These are phyloP conservation scores for Gavia stellata DNA, from an alignment of 2,113 vertebrate genomes.

Conservation along the genomic window DNA sequence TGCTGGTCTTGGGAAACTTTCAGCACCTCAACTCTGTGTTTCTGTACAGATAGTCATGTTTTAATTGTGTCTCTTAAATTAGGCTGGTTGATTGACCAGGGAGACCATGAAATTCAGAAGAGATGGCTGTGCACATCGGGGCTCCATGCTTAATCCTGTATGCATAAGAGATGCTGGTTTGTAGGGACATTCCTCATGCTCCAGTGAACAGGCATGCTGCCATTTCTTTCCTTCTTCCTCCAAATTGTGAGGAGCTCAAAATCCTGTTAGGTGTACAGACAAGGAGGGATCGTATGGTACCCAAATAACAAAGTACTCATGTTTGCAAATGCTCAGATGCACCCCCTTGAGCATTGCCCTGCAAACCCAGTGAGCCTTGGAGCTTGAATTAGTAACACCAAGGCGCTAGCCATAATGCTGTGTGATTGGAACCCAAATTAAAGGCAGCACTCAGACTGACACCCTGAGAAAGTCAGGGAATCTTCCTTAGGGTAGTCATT, in stretches of 20 bases:
- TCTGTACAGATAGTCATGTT: neutral
- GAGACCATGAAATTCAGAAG: neutral
- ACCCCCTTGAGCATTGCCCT: neutral
- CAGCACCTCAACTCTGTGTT: neutral
- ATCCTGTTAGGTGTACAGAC: neutral
- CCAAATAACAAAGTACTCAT: neutral
- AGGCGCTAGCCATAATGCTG: accelerated
- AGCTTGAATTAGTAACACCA: neutral
- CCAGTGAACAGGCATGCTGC: neutral
- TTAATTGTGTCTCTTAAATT: neutral
- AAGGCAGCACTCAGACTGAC: neutral
- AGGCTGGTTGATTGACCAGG: neutral
- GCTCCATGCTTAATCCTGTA: neutral
- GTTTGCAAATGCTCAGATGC: neutral
- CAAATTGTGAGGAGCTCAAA: neutral
- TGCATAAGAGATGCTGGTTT: neutral
- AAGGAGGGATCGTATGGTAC: neutral
- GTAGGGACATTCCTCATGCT: neutral
- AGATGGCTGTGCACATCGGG: neutral
- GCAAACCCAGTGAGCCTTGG: neutral
- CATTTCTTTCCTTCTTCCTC: neutral
- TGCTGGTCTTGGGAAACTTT: neutral
- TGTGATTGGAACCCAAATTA: neutral
- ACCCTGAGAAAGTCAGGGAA: neutral
- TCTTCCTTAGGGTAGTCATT: no score